These are phyloP conservation scores for Drosophila tripunctata DNA, from an alignment of 2,888 invertebrate species.

Conservation along the genomic window DNA sequence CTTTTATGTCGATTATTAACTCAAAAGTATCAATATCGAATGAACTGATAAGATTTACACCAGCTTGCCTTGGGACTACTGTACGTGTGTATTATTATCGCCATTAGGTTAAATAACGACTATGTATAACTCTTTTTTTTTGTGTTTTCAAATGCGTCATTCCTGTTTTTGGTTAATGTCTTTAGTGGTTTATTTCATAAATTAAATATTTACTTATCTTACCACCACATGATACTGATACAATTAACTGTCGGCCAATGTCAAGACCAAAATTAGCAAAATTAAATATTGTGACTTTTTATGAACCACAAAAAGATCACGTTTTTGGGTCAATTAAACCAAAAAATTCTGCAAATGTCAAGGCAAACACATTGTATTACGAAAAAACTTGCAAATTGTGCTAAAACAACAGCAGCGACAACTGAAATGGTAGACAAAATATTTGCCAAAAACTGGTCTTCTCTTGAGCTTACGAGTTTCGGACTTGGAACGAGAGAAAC, in stretches of 20 bases:
- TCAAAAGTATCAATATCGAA: constrained; percentile 25
- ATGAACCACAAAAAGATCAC: constrained; percentile 22
- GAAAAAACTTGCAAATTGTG: constrained; percentile 22
- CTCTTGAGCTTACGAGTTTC: background rate
- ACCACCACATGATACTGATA: constrained; percentile 23
- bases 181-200: constrained; percentile 22
- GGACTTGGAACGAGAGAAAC: background rate
- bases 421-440: constrained; percentile 13
- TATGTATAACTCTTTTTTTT: background rate
- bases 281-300: background rate
- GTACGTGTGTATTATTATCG: constrained; percentile 17
- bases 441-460: constrained; percentile 33
- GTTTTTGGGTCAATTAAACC: constrained; percentile 21
- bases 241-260: constrained; percentile 37
- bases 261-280: constrained; percentile 29
- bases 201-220: constrained; percentile 28
- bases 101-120: constrained; percentile 3
- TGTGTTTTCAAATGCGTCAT: constrained; percentile 4
- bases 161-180: constrained; percentile 8
- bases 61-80: background rate
- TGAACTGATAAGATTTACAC: constrained; percentile 30
- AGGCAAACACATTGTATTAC: constrained; percentile 25
- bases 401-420: constrained; percentile 19
- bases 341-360: constrained; percentile 52
- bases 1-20: background rate